Evolutionary conservation across 2,888 invertebrate species (phyloP).

Genomic region (Luperina nickerlii): DNA sequence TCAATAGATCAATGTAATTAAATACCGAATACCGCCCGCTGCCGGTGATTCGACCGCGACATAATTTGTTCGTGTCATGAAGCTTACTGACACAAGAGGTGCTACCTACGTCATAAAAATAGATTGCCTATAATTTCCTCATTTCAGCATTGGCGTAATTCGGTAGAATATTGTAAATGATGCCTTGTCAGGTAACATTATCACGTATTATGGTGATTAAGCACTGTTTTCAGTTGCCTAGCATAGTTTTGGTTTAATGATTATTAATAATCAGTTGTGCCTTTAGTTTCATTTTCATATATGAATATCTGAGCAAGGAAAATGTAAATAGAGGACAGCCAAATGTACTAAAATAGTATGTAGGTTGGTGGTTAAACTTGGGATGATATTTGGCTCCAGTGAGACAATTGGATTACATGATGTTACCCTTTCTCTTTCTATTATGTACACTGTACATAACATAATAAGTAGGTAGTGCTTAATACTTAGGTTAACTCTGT

Average conservation of each 20-base stretch:
- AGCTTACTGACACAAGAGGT: constrained; percentile 30
- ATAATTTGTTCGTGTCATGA: constrained; percentile 39
- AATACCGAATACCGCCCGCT: constrained; percentile 33
- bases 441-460: constrained; percentile 34
- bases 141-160: constrained; percentile 36
- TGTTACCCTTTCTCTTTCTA: constrained; percentile 27
- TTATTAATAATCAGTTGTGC: constrained; percentile 3
- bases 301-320: constrained; percentile 26
- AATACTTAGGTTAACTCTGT: constrained; percentile 1
- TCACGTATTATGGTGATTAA: constrained; percentile 28
- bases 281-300: constrained; percentile 9
- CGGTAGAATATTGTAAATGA: constrained; percentile 23
- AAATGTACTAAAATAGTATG: constrained; percentile 1
- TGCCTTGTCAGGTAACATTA: constrained; percentile 14
- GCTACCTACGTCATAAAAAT: constrained; percentile 32
- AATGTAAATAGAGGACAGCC: constrained; percentile 10
- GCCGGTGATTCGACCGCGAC: constrained; percentile 31
- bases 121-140: constrained; percentile 28
- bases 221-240: constrained; percentile 21
- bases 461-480: constrained; percentile 29
- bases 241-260: background rate
- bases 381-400: constrained; percentile 39
- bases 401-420: constrained; percentile 48
- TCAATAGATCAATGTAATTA: constrained; percentile 60
- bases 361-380: constrained; percentile 8